phyloP scores from a whole-genome alignment of 2,888 invertebrate genomes.

The Pyrochroa serraticornis region DNA sequence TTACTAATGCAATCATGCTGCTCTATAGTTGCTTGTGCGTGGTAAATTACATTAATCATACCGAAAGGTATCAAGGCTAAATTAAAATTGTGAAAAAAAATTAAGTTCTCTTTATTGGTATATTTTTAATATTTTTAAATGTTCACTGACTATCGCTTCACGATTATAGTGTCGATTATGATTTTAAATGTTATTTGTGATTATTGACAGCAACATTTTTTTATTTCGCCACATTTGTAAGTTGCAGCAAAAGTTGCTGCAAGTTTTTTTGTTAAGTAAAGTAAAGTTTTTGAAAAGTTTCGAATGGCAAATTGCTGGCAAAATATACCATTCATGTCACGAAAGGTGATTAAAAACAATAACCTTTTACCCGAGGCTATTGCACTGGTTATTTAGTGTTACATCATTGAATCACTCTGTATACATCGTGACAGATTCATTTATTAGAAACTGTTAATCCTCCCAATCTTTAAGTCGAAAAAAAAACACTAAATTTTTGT shows the following conservation, averaged over 20 bases:
- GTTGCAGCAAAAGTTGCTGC: neutral
- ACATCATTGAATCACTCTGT: conserved; percentile 12
- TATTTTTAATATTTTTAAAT: neutral
- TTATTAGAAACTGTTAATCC: neutral
- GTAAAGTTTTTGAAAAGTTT: neutral
- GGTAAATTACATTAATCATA: too few species aligned
- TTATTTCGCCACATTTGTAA: too few species aligned
- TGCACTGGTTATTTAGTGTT: conserved; percentile 20
- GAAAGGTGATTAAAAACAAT: conserved; percentile 30
- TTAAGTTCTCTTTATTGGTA: too few species aligned
- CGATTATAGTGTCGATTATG: too few species aligned
- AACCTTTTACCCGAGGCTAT: conserved; percentile 29
- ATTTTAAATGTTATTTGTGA: too few species aligned
- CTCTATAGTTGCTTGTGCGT: too few species aligned
- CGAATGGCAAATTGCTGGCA: neutral
- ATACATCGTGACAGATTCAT: conserved; percentile 11
- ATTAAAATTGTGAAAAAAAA: too few species aligned
- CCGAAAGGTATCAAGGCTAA: too few species aligned
- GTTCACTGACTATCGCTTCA: too few species aligned
- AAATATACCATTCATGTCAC: neutral
- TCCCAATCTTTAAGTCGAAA: conserved; percentile 4
- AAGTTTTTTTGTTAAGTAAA: neutral
- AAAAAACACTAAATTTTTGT: conserved; percentile 24
- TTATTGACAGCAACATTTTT: too few species aligned
- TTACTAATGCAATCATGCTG: too few species aligned